These are phyloP conservation scores for Elysia chlorotica DNA, from an alignment of 1,140 invertebrate genomes.

Conservation along the genomic window DNA sequence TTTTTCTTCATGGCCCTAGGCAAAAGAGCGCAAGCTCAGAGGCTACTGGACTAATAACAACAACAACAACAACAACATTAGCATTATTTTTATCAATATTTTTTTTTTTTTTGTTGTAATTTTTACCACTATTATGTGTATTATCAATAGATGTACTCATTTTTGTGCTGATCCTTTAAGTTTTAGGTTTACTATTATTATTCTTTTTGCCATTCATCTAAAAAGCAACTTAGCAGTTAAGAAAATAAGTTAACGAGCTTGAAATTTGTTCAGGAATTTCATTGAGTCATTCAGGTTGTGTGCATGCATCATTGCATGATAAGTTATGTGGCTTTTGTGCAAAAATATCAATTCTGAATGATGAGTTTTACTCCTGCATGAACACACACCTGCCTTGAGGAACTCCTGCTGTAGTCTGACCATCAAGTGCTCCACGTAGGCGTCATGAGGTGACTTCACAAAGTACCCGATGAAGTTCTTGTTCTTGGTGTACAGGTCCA, in stretches of 20 bases:
- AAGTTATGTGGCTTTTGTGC: neutral
- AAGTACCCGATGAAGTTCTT: conserved; percentile 44
- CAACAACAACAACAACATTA: no score
- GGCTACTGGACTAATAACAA: no score
- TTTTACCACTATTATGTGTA: no score
- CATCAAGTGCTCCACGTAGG: conserved; percentile 37
- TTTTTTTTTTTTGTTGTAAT: no score
- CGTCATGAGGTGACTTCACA: conserved; percentile 36
- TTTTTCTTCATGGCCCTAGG: no score
- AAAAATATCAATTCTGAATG: neutral
- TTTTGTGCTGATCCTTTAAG: no score
- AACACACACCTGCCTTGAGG: conserved; percentile 1
- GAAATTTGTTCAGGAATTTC: neutral
- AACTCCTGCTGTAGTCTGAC: conserved; percentile 4
- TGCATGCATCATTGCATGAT: neutral
- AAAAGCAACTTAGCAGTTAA: neutral
- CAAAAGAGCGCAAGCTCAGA: no score
- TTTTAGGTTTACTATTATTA: no score
- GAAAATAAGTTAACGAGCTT: neutral
- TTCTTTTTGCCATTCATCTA: neutral
- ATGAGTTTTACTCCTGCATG: no score
- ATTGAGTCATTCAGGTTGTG: neutral
- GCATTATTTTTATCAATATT: no score
- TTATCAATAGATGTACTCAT: no score
- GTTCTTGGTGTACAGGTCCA: conserved; percentile 24